phyloP scores from a whole-genome alignment of 2,888 invertebrate species.

The Leptura quadrifasciata region DNA sequence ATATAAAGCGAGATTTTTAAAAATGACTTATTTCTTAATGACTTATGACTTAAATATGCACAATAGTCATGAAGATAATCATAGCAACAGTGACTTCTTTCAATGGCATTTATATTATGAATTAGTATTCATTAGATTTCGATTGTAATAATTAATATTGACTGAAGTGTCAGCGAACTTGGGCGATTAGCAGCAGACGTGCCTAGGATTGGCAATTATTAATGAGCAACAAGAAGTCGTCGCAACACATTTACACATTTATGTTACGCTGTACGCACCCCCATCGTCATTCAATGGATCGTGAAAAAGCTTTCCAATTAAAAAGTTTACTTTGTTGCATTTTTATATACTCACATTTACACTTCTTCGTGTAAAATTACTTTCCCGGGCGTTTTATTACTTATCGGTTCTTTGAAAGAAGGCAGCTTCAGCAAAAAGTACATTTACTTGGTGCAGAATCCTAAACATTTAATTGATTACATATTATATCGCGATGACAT shows the following conservation, averaged over 20 bases:
- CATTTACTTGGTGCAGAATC: background rate
- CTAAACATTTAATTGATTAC: conserved; percentile 18
- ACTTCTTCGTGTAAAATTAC: conserved; percentile 50
- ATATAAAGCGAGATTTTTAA: too few species aligned
- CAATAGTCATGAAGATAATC: background rate
- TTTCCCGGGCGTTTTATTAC: conserved; percentile 50
- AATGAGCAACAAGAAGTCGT: conserved; percentile 51
- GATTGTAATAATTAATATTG: conserved; percentile 52
- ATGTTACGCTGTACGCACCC: conserved; percentile 50
- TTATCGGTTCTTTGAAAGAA: conserved; percentile 41
- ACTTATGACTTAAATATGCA: too few species aligned
- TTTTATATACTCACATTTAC: conserved; percentile 58
- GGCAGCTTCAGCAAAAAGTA: background rate
- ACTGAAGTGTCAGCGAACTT: conserved; percentile 52
- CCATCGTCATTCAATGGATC: conserved; percentile 54
- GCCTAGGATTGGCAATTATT: conserved; percentile 53
- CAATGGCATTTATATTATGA: background rate
- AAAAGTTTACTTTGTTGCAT: conserved; percentile 65
- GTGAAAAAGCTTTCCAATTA: conserved; percentile 61
- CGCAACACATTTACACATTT: conserved; percentile 47
- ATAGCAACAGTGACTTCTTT: background rate
- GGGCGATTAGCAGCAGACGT: conserved; percentile 59
- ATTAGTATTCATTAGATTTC: conserved; percentile 26
- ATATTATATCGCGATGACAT: background rate
- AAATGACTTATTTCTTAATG: too few species aligned